phyloP scores from a whole-genome alignment of 2,797 vertebrate species.

The Peromyscus nudipes region DNA sequence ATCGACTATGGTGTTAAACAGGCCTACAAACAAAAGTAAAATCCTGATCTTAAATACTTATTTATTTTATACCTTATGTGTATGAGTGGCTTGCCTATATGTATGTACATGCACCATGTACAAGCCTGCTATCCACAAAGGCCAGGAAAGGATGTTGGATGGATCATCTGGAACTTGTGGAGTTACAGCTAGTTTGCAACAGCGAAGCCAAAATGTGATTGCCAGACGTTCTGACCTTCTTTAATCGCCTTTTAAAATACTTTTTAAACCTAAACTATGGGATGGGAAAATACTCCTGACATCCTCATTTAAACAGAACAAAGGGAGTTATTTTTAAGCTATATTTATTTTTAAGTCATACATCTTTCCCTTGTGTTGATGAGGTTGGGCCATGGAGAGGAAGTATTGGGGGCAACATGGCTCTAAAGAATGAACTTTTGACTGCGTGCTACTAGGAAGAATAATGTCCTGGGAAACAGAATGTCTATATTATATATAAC shows the following conservation, averaged over 20 bases:
- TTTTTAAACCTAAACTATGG: constrained; percentile 29
- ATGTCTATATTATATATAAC: neutral
- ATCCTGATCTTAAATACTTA: constrained; percentile 31
- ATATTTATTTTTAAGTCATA: neutral
- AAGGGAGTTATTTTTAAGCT: neutral
- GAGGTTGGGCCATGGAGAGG: neutral
- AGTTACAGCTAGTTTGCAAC: neutral
- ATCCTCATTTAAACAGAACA: neutral
- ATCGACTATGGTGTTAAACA: constrained; percentile 53
- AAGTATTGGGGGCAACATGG: neutral
- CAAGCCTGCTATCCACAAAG: neutral
- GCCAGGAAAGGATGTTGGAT: neutral
- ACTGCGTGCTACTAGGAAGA: neutral
- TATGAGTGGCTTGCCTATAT: neutral
- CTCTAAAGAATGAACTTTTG: neutral
- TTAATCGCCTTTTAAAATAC: neutral
- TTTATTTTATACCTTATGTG: neutral
- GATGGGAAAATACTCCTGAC: constrained; percentile 5
- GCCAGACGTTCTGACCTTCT: neutral
- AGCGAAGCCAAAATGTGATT: neutral
- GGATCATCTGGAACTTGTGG: neutral
- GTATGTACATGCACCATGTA: neutral
- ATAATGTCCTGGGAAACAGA: neutral
- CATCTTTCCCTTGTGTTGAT: neutral
- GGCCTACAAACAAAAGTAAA: neutral